Base-by-base conservation (phyloP, 2,797 vertebrate species). In the Gastrophryne carolinensis region DNA sequence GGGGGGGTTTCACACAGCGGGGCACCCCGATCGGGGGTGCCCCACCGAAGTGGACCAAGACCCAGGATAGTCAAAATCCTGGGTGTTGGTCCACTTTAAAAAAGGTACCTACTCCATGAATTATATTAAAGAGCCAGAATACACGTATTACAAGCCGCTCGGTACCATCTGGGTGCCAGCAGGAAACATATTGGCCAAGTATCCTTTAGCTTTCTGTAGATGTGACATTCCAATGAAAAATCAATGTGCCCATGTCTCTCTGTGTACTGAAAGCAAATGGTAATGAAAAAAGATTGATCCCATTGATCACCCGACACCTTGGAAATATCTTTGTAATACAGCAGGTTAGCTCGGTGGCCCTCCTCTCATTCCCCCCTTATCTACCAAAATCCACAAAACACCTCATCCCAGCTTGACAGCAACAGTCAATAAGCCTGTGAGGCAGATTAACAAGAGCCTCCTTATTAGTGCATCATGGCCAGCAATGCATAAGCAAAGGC, bases 211-310 rank as follows among this genome's bases (percentile, higher is more conserved):
- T 34, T 37, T 58, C 50, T 47, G 66, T 69, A 47, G 50, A 27
- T 67, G 64, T 49, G n/a, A 19, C 50, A 72, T 39, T 17, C 49
- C 56, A 57, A 52, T 66, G 53, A 49, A 71, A 72, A 72, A 78
- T 78, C 67, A 72, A 78, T 78, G 11, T 4, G 5, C 39, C 26
- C 19, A 47, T 64, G 34, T 72, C 53, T 57, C 52, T 64, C 39
- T 9, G 47, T 57, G 24, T 30, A 72, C 44, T 72, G 58, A 72
- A 72, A 72, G 52, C 54, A 72, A 65, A 72, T 23, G 34, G 60
- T 78, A 78, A 78, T 78, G 39, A 72, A 72, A 77, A n/a, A 66
- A 72, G 41, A 78, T 78, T 78, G 75, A 78, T 66, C 61, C 29
- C 17, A 66, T 72, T 65, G 75, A 78, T 78, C 44, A 17, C 30